These are phyloP conservation scores for Drosophila kokeensis DNA, from an alignment of 2,888 invertebrate species.

Conservation along the genomic window DNA sequence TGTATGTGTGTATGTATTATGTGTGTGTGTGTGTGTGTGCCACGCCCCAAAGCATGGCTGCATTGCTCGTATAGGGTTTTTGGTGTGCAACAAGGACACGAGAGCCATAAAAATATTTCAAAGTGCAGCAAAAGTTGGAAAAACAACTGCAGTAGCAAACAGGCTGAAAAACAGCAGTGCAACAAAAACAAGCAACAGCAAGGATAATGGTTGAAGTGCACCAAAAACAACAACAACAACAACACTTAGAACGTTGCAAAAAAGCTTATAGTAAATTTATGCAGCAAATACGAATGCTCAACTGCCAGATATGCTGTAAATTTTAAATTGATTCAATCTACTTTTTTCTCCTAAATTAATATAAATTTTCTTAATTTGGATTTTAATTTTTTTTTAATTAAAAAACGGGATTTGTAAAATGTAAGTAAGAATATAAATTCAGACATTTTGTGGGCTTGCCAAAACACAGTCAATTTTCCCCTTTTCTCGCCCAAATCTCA, in stretches of 20 bases:
- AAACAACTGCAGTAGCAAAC: conserved; percentile 58
- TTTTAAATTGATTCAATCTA: accelerated
- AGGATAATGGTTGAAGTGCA: conserved; percentile 52
- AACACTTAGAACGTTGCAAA: conserved; percentile 64
- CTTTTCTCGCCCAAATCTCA: not conserved
- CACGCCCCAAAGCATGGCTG: conserved; percentile 35
- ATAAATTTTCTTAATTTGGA: not conserved
- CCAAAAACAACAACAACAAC: conserved; percentile 34
- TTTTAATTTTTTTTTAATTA: not conserved
- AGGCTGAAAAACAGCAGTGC: conserved; percentile 20
- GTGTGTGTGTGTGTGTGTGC: conserved; percentile 17
- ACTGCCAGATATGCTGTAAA: not conserved
- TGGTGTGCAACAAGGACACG: conserved; percentile 70
- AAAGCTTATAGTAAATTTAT: not conserved
- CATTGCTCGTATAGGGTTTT: conserved; percentile 23
- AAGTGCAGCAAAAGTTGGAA: conserved; percentile 58
- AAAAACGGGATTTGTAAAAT: not conserved
- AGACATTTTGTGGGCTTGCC: not conserved
- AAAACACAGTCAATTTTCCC: not conserved
- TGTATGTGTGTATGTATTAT: no score
- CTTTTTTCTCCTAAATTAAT: not conserved
- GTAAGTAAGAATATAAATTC: not conserved
- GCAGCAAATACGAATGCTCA: not conserved
- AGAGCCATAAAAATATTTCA: conserved; percentile 72
- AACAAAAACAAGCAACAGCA: conserved; percentile 25